Percentiles rank a stretch among this genome's conserved stretches.
These are phyloP conservation scores for Pheosia tremula DNA, from an alignment of 2,888 invertebrate genomes.

Conservation along the genomic window DNA sequence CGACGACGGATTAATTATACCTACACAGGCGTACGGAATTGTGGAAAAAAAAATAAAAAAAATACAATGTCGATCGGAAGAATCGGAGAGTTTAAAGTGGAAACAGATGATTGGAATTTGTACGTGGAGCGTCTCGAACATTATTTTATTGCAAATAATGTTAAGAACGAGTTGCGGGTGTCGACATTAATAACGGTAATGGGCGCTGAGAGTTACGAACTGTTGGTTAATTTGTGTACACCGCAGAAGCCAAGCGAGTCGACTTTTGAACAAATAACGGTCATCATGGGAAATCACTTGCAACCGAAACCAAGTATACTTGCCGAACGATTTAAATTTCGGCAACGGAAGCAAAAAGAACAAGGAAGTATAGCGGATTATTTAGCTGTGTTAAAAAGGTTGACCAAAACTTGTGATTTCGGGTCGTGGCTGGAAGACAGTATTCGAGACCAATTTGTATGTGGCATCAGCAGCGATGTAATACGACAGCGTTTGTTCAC, in stretches of 20 bases:
- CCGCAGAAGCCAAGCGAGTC: constrained; percentile 1
- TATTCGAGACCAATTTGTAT: constrained; percentile 5
- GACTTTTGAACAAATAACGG: background rate
- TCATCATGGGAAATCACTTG: constrained; percentile 6
- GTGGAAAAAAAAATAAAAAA: too few species aligned
- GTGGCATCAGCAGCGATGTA: background rate
- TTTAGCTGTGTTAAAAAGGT: constrained; percentile 3
- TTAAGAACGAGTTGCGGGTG: background rate
- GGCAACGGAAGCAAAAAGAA: background rate
- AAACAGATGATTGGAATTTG: constrained; percentile 3
- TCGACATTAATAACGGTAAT: constrained; percentile 1
- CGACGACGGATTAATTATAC: too few species aligned
- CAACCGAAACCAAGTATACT: constrained; percentile 9
- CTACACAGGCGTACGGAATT: too few species aligned
- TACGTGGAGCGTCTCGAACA: constrained; percentile 4
- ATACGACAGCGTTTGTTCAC: too few species aligned
- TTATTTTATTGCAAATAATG: constrained; percentile 3
- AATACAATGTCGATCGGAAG: constrained; percentile 6
- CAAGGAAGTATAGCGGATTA: background rate
- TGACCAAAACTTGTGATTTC: constrained; percentile 1
- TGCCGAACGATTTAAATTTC: background rate
- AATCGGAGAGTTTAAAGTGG: background rate
- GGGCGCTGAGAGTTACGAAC: constrained; percentile 5
- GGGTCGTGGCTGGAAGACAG: background rate
- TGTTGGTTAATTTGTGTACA: constrained; percentile 2